Base-by-base conservation (phyloP, 2,113 vertebrate genomes). In the Rynchops niger region DNA sequence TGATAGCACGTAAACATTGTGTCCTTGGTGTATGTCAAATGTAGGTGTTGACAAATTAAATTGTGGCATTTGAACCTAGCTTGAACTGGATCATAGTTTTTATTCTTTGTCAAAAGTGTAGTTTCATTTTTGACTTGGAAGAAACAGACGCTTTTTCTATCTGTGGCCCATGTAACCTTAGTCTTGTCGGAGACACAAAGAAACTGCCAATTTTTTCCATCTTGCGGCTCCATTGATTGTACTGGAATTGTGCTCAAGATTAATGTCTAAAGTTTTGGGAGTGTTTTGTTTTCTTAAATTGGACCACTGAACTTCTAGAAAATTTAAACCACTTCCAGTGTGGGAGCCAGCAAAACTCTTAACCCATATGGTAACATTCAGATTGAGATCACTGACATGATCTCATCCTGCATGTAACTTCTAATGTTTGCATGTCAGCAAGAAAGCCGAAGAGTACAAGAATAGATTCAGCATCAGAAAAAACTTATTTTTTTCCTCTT, bases 301-400 rank as follows among this genome's bases (percentile, higher is more conserved):
- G 72, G 61, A 92, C 65, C 32, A 42, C 58, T 89, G 78, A 93
- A 72, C 56, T 96, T 79, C 73, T 95, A 88, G 78, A 88, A 95
- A 96, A 96, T 20, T 76, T 86, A 94, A 96, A 90, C 55, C 74
- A 21, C 74, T 91, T 92, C 73, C 45, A 71, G 21, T 2, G 3
- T 76, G 67, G 13, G 29, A 96, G 61, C 34, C 95, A 96, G 71
- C 69, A 80, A 76, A 84, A 50, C 88, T 84, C 32, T 93, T 86
- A 95, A 96, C 61, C 81, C 95, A 94, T 80, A 40, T 95, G 94
- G 95, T 79, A 95, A 81, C 20, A 29, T 77, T 97, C 94, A 94
- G 71, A 53, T 88, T 82, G 95, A 94, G 89, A 88, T 96, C 83
- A 53, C 79, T 96, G 94, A 73, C 65, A 73, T 88, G 92, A 95